Percentiles rank a stretch among this genome's conserved stretches.
Evolutionary conservation across 37 sponge, comb jelly and placozoan species (phyloP).

Genomic region (Oscarella lobularis): DNA sequence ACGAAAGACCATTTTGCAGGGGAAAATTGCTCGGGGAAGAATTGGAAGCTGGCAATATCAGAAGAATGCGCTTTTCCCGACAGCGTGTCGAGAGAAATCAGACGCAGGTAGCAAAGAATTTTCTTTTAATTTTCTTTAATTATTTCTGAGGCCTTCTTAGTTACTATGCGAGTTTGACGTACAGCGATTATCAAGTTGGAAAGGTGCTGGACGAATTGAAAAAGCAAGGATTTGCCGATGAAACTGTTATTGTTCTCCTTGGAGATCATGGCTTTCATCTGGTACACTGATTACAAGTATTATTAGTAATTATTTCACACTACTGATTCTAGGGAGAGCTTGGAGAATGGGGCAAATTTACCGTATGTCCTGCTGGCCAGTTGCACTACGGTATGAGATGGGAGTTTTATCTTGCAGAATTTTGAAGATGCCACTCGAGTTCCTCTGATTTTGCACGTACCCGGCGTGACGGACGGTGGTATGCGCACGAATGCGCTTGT

Average conservation of each 20-base stretch:
- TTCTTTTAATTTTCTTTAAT: too few species aligned
- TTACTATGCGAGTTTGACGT: constrained; percentile 29
- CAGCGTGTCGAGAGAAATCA: neutral
- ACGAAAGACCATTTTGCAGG: neutral
- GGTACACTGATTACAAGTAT: too few species aligned
- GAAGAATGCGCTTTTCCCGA: neutral
- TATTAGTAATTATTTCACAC: too few species aligned
- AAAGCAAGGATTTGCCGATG: constrained; percentile 12
- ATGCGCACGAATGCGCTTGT: neutral
- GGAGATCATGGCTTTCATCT: constrained; percentile 41
- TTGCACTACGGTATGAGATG: neutral
- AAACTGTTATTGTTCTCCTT: constrained; percentile 29
- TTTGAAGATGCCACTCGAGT: constrained; percentile 12
- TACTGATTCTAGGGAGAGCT: neutral
- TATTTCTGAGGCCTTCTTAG: too few species aligned
- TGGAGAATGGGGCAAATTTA: neutral
- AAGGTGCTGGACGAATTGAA: constrained; percentile 13
- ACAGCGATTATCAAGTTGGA: constrained; percentile 25
- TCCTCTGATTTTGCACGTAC: constrained; percentile 2
- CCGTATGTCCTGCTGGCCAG: neutral
- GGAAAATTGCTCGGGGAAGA: constrained; percentile 2
- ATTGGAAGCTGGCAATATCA: neutral
- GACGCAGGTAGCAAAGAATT: too few species aligned
- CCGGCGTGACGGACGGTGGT: neutral
- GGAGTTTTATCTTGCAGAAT: neutral